A percentile compares a stretch with the other conserved stretches of the same genome.
Evolutionary conservation across 2,888 invertebrate species (phyloP).

Genomic region (Mamestra brassicae): DNA sequence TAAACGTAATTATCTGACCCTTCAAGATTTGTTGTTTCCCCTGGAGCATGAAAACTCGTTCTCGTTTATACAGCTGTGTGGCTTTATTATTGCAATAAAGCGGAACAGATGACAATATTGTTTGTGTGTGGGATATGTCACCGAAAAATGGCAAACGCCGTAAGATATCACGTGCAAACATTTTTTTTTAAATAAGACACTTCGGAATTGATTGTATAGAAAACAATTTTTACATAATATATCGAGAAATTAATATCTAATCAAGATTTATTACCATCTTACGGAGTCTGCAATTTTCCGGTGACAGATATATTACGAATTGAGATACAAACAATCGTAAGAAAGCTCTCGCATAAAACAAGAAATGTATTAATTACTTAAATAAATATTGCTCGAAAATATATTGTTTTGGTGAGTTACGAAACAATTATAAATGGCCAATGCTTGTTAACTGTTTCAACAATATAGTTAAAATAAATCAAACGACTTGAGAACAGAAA

Average conservation of each 20-base stretch:
- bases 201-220: no score
- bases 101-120: neutral
- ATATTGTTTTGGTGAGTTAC: neutral
- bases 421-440: neutral
- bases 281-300: no score
- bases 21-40: neutral
- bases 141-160: no score
- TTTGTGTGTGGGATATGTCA: no score
- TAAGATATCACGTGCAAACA: no score
- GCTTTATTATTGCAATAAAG: neutral
- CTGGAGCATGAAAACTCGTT: neutral
- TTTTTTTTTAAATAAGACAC: no score
- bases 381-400: neutral
- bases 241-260: no score
- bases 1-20: neutral
- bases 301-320: neutral
- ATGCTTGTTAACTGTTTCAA: neutral
- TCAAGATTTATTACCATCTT: no score
- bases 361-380: neutral
- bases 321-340: neutral
- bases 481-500: neutral
- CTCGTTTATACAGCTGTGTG: neutral
- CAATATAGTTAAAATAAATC: neutral
- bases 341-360: constrained; percentile 6
- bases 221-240: no score